A percentile compares a stretch with the other conserved stretches of the same genome.
Evolutionary conservation across 1,140 invertebrate genomes (phyloP).

Genomic region (Olivierus martensii): DNA sequence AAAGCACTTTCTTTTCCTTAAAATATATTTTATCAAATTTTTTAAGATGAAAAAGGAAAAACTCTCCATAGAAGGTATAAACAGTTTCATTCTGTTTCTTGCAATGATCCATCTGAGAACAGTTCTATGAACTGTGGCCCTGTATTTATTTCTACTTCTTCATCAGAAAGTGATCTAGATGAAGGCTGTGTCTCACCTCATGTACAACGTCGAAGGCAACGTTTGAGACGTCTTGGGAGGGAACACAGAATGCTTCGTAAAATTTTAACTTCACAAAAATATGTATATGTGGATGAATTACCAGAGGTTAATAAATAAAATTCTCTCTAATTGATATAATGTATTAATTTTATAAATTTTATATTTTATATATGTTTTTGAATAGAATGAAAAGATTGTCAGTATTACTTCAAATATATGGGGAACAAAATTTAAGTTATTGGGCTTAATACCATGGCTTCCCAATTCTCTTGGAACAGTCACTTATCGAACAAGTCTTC

Average conservation of each 20-base stretch:
- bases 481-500: slow-evolving; percentile 88
- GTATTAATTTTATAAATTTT: not conserved
- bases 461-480: slow-evolving; percentile 84
- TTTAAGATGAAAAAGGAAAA: no score
- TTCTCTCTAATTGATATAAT: not conserved
- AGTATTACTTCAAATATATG: slow-evolving; percentile 97
- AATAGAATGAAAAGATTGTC: slow-evolving; percentile 29
- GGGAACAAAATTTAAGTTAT: slow-evolving; percentile 97
- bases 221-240: not conserved
- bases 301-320: not conserved
- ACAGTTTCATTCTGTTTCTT: no score
- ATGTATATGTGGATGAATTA: not conserved
- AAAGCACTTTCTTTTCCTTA: no score
- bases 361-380: not conserved
- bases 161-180: slow-evolving; percentile 62
- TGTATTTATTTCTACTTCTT: slow-evolving; percentile 52
- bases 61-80: no score
- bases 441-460: slow-evolving; percentile 57
- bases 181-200: slow-evolving; percentile 42
- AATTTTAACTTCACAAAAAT: no score
- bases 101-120: no score
- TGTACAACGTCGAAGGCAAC: slow-evolving; percentile 26
- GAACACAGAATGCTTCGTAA: no score
- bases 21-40: no score
- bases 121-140: no score